Evolutionary conservation across 2,797 vertebrate genomes (phyloP).

Genomic region (Liasis olivaceus): DNA sequence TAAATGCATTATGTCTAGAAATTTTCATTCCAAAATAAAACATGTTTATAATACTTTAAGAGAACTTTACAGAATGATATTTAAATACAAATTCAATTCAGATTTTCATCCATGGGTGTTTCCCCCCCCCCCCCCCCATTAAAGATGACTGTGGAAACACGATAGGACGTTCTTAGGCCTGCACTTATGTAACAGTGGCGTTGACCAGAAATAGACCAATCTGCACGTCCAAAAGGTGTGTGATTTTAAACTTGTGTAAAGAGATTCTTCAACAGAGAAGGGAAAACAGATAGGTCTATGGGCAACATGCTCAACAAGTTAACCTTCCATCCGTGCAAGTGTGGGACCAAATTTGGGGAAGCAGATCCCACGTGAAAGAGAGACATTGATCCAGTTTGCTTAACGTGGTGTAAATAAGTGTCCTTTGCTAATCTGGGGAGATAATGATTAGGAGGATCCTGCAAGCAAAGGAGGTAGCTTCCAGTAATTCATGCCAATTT

Average conservation of each 20-base stretch:
- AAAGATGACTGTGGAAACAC: neutral
- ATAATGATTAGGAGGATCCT: neutral
- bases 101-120: neutral
- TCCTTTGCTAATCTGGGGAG: neutral
- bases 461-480: neutral
- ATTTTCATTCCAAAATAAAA: neutral
- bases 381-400: neutral
- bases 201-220: neutral
- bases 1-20: neutral
- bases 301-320: conserved; percentile 6
- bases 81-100: neutral
- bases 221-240: neutral
- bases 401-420: neutral
- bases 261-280: conserved; percentile 8
- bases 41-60: neutral
- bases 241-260: conserved; percentile 17
- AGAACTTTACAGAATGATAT: neutral
- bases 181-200: neutral
- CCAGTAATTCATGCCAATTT: neutral
- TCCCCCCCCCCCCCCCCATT: neutral
- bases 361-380: neutral
- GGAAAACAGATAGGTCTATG: neutral
- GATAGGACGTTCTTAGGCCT: neutral
- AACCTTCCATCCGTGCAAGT: neutral
- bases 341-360: neutral